A percentile compares a stretch with the other conserved stretches of the same genome.
These are phyloP conservation scores for Micropterix aruncella DNA, from an alignment of 2,888 invertebrate genomes.

Conservation along the genomic window DNA sequence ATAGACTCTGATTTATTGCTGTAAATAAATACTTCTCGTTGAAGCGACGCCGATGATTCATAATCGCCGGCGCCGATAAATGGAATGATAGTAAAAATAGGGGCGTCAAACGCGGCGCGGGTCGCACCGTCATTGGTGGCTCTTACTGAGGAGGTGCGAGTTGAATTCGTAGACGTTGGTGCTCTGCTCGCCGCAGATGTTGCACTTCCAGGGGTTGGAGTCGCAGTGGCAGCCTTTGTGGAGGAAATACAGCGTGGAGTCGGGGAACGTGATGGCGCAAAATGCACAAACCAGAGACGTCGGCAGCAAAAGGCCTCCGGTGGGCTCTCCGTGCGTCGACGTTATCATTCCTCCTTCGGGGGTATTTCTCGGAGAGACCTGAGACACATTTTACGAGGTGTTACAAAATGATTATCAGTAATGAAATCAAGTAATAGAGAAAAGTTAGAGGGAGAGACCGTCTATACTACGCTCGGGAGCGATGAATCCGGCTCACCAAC, in stretches of 20 bases:
- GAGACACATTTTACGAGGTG: too few species aligned
- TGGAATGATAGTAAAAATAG: neutral
- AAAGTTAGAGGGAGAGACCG: too few species aligned
- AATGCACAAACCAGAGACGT: constrained; percentile 66
- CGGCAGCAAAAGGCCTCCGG: constrained; percentile 34
- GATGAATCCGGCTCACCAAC: too few species aligned
- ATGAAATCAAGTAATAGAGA: too few species aligned
- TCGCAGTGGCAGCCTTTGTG: constrained; percentile 98
- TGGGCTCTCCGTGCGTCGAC: constrained; percentile 54
- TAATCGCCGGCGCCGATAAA: neutral
- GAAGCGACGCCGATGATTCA: neutral
- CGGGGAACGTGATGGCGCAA: constrained; percentile 90
- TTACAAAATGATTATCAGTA: too few species aligned
- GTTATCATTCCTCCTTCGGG: constrained; percentile 50
- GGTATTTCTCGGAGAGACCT: constrained; percentile 30
- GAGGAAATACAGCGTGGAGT: constrained; percentile 90
- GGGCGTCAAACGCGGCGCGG: too few species aligned
- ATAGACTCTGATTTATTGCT: neutral
- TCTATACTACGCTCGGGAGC: too few species aligned
- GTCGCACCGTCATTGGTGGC: constrained; percentile 62
- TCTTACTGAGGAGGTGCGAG: constrained; percentile 87
- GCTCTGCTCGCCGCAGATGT: constrained; percentile 92
- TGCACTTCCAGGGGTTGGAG: constrained; percentile 93
- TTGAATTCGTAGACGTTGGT: constrained; percentile 95
- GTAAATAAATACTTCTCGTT: neutral